Evolutionary conservation across 2,113 vertebrate genomes (phyloP).

Genomic region (Clarias gariepinus): DNA sequence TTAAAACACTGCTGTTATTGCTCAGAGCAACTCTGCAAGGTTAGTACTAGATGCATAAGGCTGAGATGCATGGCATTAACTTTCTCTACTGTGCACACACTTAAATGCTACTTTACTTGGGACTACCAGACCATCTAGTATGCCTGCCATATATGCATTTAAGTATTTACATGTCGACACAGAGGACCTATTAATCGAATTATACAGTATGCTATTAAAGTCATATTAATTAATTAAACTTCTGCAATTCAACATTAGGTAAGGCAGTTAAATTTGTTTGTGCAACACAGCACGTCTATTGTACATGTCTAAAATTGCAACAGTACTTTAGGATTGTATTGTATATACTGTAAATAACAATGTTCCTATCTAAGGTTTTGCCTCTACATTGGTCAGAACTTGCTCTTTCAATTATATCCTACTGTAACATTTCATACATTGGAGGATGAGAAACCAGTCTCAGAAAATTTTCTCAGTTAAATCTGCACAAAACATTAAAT

Average conservation of each 20-base stretch:
- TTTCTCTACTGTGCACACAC: not conserved
- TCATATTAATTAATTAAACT: constrained; percentile 46
- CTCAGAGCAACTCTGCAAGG: constrained; percentile 31
- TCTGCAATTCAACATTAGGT: constrained; percentile 37
- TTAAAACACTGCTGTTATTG: constrained; percentile 38
- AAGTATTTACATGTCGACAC: constrained; percentile 45
- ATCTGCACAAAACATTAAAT: no score
- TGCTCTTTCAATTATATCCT: no score
- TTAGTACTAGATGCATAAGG: constrained; percentile 19
- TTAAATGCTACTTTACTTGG: constrained; percentile 2
- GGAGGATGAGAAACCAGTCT: no score
- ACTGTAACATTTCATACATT: no score
- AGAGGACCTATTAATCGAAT: constrained; percentile 48
- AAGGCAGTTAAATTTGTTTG: constrained; percentile 39
- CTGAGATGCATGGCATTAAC: not conserved
- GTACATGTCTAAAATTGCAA: not conserved
- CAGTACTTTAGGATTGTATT: not conserved
- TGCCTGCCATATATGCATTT: constrained; percentile 41
- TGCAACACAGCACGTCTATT: constrained; percentile 13
- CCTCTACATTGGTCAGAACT: no score
- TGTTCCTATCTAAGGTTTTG: not conserved
- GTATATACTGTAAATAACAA: constrained; percentile 18
- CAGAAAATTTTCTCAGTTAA: no score
- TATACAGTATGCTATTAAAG: constrained; percentile 31
- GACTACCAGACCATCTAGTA: constrained; percentile 44